Percentiles rank a stretch among this genome's conserved stretches.
Evolutionary conservation across 1,140 invertebrate genomes (phyloP).

Genomic region (Pogonomyrmex barbatus): DNA sequence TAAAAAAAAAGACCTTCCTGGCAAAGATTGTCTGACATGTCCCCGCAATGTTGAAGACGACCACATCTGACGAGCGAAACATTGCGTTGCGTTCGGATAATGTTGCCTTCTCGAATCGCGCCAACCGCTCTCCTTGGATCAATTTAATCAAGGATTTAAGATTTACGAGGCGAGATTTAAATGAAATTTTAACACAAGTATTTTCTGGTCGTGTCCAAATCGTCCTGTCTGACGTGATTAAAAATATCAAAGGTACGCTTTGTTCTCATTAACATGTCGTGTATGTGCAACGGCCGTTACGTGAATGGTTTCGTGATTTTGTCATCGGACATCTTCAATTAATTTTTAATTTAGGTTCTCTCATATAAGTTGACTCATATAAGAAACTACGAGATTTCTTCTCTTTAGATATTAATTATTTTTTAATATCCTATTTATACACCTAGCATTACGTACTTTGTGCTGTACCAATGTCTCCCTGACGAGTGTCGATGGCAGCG

Average conservation of each 20-base stretch:
- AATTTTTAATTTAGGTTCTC: constrained; percentile 29
- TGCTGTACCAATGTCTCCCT: constrained; percentile 4
- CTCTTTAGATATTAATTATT: constrained; percentile 4
- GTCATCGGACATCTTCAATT: constrained; percentile 31
- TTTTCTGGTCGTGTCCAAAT: constrained; percentile 30
- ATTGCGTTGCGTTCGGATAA: background rate
- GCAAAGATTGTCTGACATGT: too few relatives aligned
- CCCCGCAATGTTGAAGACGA: background rate
- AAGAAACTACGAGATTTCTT: background rate
- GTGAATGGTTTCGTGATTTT: constrained; percentile 19
- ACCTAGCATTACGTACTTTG: constrained; percentile 21
- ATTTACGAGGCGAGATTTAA: background rate
- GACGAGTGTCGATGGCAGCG: constrained; percentile 42
- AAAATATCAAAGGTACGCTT: background rate
- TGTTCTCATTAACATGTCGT: background rate
- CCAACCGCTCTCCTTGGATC: background rate
- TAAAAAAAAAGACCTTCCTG: background rate
- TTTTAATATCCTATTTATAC: constrained; percentile 18
- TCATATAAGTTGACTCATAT: background rate
- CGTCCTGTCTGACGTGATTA: constrained; percentile 13
- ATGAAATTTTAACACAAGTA: constrained; percentile 7
- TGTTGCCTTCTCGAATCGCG: constrained; percentile 14
- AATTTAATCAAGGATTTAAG: constrained; percentile 15
- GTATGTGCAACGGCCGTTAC: constrained; percentile 11
- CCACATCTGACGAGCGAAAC: too few relatives aligned